Evolutionary conservation across 53 echinoderm and acorn worm genomes (phyloP).

Genomic region (Arbacia lixula): DNA sequence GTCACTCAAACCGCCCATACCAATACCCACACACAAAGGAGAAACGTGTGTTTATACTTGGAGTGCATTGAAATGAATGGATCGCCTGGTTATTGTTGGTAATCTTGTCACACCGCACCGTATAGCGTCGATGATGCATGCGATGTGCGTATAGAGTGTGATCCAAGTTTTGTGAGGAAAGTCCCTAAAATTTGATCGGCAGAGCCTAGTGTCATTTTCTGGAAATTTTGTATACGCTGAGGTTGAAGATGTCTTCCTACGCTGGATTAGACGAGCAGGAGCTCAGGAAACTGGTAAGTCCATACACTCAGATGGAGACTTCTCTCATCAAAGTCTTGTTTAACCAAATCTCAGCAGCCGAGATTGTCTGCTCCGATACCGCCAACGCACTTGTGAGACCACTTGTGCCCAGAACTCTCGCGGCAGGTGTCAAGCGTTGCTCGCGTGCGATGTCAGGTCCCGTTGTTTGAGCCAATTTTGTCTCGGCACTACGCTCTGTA

Average conservation of each 20-base stretch:
- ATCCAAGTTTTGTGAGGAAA: too few relatives aligned
- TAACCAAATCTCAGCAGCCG: background rate
- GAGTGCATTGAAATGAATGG: conserved; percentile 1
- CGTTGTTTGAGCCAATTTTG: too few relatives aligned
- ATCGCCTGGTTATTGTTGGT: conserved; percentile 12
- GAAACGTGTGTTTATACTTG: conserved; percentile 6
- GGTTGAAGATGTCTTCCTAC: conserved; percentile 37
- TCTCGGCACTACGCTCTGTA: too few relatives aligned
- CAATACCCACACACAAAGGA: conserved; percentile 1
- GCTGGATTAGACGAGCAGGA: conserved; percentile 45
- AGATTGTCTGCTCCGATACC: background rate
- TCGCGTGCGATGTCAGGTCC: background rate
- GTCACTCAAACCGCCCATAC: conserved; percentile 16
- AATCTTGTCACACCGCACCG: background rate
- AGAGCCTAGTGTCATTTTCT: too few relatives aligned
- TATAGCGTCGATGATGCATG: too few relatives aligned
- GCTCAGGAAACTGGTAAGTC: conserved; percentile 47
- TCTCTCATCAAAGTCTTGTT: background rate
- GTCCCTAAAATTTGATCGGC: too few relatives aligned
- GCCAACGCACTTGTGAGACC: background rate
- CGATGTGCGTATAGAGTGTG: too few relatives aligned
- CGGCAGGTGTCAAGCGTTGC: conserved; percentile 5
- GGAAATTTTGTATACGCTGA: background rate
- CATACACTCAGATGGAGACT: background rate
- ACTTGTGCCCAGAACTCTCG: background rate